Conservation (phyloP, 2,888 invertebrate genomes). For the Pegoplata infirma region DNA sequence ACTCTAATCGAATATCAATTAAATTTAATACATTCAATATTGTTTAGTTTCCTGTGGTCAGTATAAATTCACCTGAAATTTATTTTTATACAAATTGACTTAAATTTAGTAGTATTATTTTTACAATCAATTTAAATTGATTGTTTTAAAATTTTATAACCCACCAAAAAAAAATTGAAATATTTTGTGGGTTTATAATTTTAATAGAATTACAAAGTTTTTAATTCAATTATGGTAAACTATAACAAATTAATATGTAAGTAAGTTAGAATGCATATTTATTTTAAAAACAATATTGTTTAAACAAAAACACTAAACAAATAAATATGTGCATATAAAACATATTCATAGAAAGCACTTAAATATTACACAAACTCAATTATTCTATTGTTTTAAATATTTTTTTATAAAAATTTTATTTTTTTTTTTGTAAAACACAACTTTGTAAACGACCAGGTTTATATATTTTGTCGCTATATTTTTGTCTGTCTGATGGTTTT, state of each 20-base stretch:
- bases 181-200: conserved; percentile 33
- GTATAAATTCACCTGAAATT: neutral
- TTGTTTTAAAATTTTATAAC: neutral
- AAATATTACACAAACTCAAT: neutral
- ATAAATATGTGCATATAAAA: too few relatives aligned
- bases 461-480: neutral
- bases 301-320: too few relatives aligned
- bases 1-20: too few relatives aligned
- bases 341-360: neutral
- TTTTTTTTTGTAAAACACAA: neutral
- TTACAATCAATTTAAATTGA: conserved; percentile 6
- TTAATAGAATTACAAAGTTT: conserved; percentile 38
- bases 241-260: neutral
- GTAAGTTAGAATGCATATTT: too few relatives aligned
- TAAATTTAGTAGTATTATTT: neutral
- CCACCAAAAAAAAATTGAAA: conserved; percentile 5
- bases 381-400: neutral
- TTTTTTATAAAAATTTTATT: conserved; percentile 42
- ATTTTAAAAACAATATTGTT: too few relatives aligned
- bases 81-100: conserved; percentile 10
- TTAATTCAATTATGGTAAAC: conserved; percentile 34
- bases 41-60: conserved; percentile 66
- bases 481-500: conserved; percentile 1
- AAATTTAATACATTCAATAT: too few relatives aligned
- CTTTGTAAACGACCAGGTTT: conserved; percentile 16